Evolutionary conservation across 1,140 invertebrate genomes (phyloP).

Genomic region (Scaptomyza graminum): DNA sequence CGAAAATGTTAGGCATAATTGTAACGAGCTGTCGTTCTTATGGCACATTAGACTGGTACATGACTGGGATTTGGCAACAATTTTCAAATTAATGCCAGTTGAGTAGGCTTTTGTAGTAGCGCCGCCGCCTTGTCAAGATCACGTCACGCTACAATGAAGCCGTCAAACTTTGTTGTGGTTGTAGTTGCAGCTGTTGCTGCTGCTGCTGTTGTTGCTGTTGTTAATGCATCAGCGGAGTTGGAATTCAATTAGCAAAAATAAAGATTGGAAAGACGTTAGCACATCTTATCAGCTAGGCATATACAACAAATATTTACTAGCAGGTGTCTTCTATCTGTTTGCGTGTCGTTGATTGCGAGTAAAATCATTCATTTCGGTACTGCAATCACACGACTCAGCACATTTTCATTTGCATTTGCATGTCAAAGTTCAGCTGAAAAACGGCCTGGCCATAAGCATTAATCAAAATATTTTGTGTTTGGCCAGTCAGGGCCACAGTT

Average conservation of each 20-base stretch:
- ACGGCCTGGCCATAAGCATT: constrained; percentile 45
- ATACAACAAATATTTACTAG: constrained; percentile 14
- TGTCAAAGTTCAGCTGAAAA: constrained; percentile 65
- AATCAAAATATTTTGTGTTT: constrained; percentile 66
- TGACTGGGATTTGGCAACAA: constrained; percentile 5
- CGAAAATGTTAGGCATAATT: constrained; percentile 52
- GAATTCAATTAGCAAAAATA: constrained; percentile 41
- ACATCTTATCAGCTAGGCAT: constrained; percentile 36
- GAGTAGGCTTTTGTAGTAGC: constrained; percentile 36
- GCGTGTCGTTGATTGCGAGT: constrained; percentile 12
- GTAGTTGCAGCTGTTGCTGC: constrained; percentile 13
- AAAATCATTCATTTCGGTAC: background rate
- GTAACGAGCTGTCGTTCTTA: constrained; percentile 13
- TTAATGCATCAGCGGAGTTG: constrained; percentile 16
- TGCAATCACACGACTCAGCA: constrained; percentile 32
- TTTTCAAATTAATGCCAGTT: constrained; percentile 39
- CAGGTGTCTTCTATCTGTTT: constrained; percentile 19
- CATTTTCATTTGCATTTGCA: constrained; percentile 18
- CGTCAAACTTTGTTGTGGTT: constrained; percentile 50
- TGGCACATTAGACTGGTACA: background rate
- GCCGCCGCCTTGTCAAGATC: constrained; percentile 47
- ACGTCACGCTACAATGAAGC: constrained; percentile 69
- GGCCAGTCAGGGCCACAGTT: constrained; percentile 22
- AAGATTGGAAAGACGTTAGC: constrained; percentile 28
- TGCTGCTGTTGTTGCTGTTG: constrained; percentile 9